These are phyloP conservation scores for Planiliza haematocheilus DNA, from an alignment of 2,113 vertebrate species.

Conservation along the genomic window DNA sequence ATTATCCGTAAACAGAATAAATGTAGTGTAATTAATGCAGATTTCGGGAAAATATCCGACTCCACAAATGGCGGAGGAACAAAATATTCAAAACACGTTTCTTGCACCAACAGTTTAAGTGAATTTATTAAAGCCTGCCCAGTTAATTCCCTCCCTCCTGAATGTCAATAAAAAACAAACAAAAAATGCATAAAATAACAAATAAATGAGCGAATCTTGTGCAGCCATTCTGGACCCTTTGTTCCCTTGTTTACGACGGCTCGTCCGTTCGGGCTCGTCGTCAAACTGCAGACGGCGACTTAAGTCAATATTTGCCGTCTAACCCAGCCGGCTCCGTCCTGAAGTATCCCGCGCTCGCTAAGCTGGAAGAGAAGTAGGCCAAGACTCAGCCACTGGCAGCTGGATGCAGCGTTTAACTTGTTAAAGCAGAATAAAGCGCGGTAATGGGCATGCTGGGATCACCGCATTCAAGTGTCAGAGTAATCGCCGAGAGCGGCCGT, in stretches of 20 bases:
- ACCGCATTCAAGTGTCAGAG: slow-evolving; percentile 22
- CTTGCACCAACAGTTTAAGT: no score
- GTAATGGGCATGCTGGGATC: slow-evolving; percentile 25
- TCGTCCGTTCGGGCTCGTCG: neutral
- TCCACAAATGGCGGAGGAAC: no score
- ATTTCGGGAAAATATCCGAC: no score
- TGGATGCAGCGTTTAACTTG: slow-evolving; percentile 25
- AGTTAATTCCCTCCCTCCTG: no score
- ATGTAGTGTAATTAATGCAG: no score
- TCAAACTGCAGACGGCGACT: neutral
- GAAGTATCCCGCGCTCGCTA: neutral
- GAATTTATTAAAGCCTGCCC: no score
- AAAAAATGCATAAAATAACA: no score
- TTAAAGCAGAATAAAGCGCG: slow-evolving; percentile 20
- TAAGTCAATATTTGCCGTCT: neutral
- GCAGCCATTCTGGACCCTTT: no score
- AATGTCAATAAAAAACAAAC: no score
- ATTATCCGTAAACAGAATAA: neutral
- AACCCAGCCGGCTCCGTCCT: neutral
- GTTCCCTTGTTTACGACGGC: no score
- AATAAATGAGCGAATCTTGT: no score
- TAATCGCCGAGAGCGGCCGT: slow-evolving; percentile 1
- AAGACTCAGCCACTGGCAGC: slow-evolving; percentile 18
- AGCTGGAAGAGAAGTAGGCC: slow-evolving; percentile 25
- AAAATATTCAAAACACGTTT: no score